phyloP scores from a whole-genome alignment of 2,113 vertebrate species.

The Xenus cinereus region DNA sequence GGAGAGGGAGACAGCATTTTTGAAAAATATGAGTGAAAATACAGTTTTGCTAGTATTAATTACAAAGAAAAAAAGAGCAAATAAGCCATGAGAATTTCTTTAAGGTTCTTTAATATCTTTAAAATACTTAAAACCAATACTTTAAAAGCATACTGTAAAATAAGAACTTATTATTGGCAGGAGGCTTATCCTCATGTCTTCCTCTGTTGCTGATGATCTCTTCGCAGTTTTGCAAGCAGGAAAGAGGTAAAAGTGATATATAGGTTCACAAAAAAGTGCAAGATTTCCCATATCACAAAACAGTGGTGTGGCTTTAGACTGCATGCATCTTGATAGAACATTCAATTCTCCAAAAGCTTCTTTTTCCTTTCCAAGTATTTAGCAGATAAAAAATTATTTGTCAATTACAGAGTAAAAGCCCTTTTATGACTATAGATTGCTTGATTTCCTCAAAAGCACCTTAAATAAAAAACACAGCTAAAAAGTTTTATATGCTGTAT shows the following conservation, averaged over 20 bases:
- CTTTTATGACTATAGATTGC: not conserved
- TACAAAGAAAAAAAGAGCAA: not conserved
- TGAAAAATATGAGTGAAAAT: not conserved
- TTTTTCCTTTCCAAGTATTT: not conserved
- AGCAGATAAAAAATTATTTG: not conserved
- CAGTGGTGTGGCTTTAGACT: not conserved
- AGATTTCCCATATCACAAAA: not conserved
- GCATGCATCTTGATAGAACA: not conserved
- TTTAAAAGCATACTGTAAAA: not conserved
- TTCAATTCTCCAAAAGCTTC: not conserved
- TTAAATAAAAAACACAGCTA: not conserved
- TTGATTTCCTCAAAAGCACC: not conserved
- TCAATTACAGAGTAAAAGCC: not conserved
- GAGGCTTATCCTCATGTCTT: not conserved
- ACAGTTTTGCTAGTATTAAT: not conserved
- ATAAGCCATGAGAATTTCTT: not conserved
- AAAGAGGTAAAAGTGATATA: not conserved
- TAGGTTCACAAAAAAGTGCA: not conserved
- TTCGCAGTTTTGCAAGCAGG: not conserved
- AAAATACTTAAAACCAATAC: not conserved
- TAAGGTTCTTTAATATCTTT: not conserved
- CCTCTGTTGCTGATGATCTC: rapidly evolving
- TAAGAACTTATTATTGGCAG: not conserved
- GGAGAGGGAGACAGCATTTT: not conserved
- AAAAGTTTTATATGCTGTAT: not conserved